Evolutionary conservation across 2,888 invertebrate genomes (phyloP).

Genomic region (Drosophila testacea): DNA sequence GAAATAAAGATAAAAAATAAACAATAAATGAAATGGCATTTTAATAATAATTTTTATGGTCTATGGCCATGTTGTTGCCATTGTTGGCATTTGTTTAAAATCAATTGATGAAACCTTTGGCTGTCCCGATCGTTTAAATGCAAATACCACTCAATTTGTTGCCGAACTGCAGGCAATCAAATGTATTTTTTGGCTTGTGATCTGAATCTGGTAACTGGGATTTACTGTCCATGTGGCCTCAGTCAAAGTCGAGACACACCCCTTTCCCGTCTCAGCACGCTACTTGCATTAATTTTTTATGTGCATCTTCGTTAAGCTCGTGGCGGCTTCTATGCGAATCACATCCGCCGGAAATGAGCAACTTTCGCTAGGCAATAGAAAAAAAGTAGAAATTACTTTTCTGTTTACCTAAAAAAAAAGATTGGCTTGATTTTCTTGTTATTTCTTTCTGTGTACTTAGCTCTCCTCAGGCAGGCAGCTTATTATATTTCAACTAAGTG

Average conservation of each 20-base stretch:
- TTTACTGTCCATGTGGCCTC: constrained; percentile 26
- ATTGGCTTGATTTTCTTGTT: not conserved
- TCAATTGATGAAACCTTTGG: constrained; percentile 30
- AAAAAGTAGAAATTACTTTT: not conserved
- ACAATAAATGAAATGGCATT: constrained; percentile 44
- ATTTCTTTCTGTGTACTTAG: constrained; percentile 10
- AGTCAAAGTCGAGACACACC: not conserved
- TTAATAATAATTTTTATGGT: constrained; percentile 52
- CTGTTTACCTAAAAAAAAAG: not conserved
- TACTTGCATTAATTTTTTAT: constrained; percentile 64
- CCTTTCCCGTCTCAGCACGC: constrained; percentile 39
- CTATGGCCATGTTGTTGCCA: constrained; percentile 31
- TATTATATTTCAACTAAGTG: constrained; percentile 75
- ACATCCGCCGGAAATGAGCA: constrained; percentile 73
- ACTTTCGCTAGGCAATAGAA: constrained; percentile 33
- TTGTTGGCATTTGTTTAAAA: constrained; percentile 30
- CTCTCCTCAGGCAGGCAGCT: constrained; percentile 26
- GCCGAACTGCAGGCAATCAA: constrained; percentile 50
- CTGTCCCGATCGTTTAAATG: constrained; percentile 63
- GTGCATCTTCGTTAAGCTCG: constrained; percentile 51
- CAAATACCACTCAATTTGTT: constrained; percentile 48
- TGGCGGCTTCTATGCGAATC: constrained; percentile 44
- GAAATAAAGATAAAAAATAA: not conserved
- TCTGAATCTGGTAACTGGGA: constrained; percentile 1
- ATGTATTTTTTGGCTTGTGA: constrained; percentile 58